Conservation (phyloP, 2,113 vertebrate species). For the Xiphophorus couchianus region DNA sequence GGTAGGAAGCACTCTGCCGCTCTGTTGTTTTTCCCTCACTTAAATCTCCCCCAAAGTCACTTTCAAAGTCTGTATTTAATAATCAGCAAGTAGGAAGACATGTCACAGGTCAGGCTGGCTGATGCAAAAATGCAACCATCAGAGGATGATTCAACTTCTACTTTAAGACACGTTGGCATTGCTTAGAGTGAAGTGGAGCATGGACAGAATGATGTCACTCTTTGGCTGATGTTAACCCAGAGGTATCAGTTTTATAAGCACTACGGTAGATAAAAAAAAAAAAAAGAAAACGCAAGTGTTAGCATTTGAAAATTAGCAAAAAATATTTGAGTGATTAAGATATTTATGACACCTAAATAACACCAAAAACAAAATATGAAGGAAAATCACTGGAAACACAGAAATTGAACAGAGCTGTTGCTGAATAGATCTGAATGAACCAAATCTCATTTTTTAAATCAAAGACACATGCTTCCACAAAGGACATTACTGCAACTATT, state of each 20-base stretch:
- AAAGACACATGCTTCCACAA: not conserved
- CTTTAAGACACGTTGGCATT: slow-evolving; percentile 6
- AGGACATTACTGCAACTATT: no score
- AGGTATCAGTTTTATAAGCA: not conserved
- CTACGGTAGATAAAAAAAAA: not conserved
- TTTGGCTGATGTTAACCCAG: not conserved
- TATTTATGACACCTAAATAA: not conserved
- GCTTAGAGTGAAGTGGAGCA: not conserved
- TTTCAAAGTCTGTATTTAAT: slow-evolving; percentile 68
- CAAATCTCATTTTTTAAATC: no score
- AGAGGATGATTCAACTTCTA: slow-evolving; percentile 47
- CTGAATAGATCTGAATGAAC: not conserved
- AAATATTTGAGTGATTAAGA: not conserved
- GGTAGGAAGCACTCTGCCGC: slow-evolving; percentile 49
- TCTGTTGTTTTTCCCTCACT: slow-evolving; percentile 51
- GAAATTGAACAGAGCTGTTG: not conserved
- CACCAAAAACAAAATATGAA: not conserved
- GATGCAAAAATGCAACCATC: slow-evolving; percentile 52
- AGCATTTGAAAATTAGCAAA: not conserved
- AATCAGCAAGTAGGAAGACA: slow-evolving; percentile 52
- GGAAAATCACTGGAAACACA: not conserved
- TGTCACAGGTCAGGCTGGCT: slow-evolving; percentile 61
- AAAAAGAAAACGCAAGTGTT: not conserved
- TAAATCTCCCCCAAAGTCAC: slow-evolving; percentile 67
- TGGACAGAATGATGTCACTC: not conserved